Evolutionary conservation across 2,888 invertebrate species (phyloP).

Genomic region (Cactoblastis cactorum): DNA sequence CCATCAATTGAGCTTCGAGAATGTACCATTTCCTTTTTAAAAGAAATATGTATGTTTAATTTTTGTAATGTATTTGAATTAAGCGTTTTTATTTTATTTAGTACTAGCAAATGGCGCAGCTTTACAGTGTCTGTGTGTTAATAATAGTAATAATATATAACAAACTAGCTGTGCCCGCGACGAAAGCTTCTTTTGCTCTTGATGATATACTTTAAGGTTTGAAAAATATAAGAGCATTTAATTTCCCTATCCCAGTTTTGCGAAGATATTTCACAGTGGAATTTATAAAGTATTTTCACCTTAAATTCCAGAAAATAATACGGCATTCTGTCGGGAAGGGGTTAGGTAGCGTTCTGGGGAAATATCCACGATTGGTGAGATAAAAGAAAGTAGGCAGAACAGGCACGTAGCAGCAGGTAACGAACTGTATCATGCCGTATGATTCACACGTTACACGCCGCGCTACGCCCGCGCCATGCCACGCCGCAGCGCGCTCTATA

Average conservation of each 20-base stretch:
- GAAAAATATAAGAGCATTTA: no score
- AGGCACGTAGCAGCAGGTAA: constrained; percentile 13
- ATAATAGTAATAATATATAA: no score
- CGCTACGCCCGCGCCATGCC: not conserved
- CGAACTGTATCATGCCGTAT: constrained; percentile 14
- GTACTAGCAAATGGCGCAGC: no score
- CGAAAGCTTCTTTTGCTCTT: no score
- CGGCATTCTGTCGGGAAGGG: not conserved
- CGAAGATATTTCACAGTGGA: not conserved
- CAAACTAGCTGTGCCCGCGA: no score
- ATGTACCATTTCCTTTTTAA: not conserved
- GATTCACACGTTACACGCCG: constrained; percentile 2
- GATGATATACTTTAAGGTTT: no score
- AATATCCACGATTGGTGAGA: constrained; percentile 9
- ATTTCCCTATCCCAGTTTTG: not conserved
- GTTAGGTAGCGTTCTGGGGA: not conserved
- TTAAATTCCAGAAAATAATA: constrained; percentile 1
- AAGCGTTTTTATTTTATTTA: no score
- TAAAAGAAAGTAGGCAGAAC: constrained; percentile 10
- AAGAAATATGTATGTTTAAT: no score
- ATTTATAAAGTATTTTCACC: not conserved
- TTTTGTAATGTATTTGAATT: no score
- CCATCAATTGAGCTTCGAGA: not conserved
- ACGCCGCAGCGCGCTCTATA: not conserved
- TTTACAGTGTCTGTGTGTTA: no score